Conservation (phyloP, 2,888 invertebrate species). For the Agrotis exclamationis region DNA sequence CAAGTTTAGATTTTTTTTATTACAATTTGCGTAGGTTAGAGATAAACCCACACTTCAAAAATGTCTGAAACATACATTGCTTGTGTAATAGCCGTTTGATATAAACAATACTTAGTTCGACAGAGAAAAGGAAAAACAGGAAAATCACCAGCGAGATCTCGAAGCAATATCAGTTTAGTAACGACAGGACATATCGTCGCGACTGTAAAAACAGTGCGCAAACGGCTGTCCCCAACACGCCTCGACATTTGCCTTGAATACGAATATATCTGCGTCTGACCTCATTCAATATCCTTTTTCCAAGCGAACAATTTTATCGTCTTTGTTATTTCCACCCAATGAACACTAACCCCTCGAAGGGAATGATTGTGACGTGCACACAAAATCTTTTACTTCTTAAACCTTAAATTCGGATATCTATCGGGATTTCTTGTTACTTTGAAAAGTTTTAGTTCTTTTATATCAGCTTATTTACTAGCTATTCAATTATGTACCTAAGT, state of each 20-base stretch:
- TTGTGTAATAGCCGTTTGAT: conserved; percentile 28
- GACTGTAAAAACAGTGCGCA: conserved; percentile 82
- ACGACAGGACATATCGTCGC: conserved; percentile 74
- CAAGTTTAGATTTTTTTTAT: not conserved
- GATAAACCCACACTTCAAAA: not conserved
- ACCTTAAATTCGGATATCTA: conserved; percentile 60
- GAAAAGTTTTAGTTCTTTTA: conserved; percentile 33
- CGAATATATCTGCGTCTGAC: conserved; percentile 88
- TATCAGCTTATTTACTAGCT: conserved; percentile 27
- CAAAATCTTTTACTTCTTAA: conserved; percentile 77
- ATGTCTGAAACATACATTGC: not conserved
- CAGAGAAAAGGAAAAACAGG: conserved; percentile 59
- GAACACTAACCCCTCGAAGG: conserved; percentile 87
- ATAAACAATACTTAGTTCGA: conserved; percentile 32
- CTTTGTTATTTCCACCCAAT: conserved; percentile 90
- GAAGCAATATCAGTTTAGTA: conserved; percentile 73
- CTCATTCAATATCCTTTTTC: conserved; percentile 90
- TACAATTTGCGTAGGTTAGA: not conserved
- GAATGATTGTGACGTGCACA: conserved; percentile 86
- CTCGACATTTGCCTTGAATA: conserved; percentile 85
- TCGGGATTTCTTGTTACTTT: conserved; percentile 34
- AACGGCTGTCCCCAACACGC: conserved; percentile 83
- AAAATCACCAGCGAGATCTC: conserved; percentile 65
- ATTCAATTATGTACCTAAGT: conserved; percentile 1
- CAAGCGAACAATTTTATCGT: conserved; percentile 89